A percentile compares a stretch with the other conserved stretches of the same genome.
phyloP scores from a whole-genome alignment of 2,888 invertebrate genomes.

The Nebria brevicollis region DNA sequence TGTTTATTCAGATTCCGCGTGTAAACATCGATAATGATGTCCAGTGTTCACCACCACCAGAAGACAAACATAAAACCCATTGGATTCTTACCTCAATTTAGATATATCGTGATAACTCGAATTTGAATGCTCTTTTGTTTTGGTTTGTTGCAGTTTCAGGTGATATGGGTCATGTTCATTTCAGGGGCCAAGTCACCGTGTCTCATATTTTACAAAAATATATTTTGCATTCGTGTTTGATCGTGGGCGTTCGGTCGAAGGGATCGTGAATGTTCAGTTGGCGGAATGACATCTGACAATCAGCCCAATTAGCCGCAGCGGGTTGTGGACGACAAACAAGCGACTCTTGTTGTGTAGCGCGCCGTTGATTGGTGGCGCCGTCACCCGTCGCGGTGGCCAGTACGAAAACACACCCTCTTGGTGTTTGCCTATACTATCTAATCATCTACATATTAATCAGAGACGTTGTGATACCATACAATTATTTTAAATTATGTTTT shows the following conservation, averaged over 20 bases:
- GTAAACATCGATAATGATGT: not conserved
- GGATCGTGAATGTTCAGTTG: conserved; percentile 13
- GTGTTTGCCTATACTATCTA: conserved; percentile 1
- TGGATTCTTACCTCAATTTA: too few relatives aligned
- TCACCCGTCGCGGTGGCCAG: conserved; percentile 11
- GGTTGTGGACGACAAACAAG: conserved; percentile 34
- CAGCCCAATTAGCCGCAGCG: conserved; percentile 39
- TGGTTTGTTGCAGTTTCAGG: too few relatives aligned
- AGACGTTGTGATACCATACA: not conserved
- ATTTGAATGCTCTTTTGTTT: too few relatives aligned
- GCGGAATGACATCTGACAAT: conserved; percentile 39
- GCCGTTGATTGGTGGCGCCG: conserved; percentile 42
- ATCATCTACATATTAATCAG: not conserved
- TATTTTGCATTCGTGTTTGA: not conserved
- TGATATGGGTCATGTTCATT: too few relatives aligned
- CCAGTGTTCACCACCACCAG: not conserved
- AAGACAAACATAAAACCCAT: too few relatives aligned
- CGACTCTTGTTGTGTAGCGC: conserved; percentile 17
- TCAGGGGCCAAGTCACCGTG: too few relatives aligned
- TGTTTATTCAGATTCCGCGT: not conserved
- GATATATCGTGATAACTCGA: too few relatives aligned
- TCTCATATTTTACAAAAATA: not conserved
- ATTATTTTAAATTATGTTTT: not conserved
- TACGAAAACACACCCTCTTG: conserved; percentile 8
- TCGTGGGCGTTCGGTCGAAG: conserved; percentile 5